A percentile compares a stretch with the other conserved stretches of the same genome.
phyloP scores from a whole-genome alignment of 1,140 invertebrate genomes.

The Drosophila virilis region DNA sequence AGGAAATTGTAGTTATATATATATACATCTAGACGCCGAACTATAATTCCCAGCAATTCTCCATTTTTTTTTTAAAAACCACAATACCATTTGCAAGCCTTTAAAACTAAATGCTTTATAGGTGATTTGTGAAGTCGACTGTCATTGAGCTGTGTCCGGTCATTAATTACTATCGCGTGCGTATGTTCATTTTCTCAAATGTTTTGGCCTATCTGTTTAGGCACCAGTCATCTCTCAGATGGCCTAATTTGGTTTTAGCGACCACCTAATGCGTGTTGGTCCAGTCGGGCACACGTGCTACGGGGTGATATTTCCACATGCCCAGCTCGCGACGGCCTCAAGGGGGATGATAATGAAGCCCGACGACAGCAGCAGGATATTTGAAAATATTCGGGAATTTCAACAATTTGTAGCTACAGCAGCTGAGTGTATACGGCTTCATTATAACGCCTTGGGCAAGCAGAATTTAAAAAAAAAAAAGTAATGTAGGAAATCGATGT shows the following conservation, averaged over 20 bases:
- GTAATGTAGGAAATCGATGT: not conserved
- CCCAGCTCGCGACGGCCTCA: not conserved
- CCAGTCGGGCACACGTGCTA: slow-evolving; percentile 36
- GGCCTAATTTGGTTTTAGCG: slow-evolving; percentile 35
- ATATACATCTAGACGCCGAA: no score
- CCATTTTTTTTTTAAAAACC: no score
- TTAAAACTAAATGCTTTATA: slow-evolving; percentile 9
- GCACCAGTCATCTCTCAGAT: slow-evolving; percentile 28
- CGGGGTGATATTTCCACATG: slow-evolving; percentile 29
- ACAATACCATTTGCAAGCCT: not conserved
- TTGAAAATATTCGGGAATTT: slow-evolving; percentile 3
- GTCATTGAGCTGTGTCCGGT: slow-evolving; percentile 33
- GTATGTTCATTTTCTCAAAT: slow-evolving; percentile 35
- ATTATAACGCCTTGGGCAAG: not conserved
- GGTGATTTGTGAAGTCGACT: slow-evolving; percentile 37
- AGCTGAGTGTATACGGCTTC: slow-evolving; percentile 7
- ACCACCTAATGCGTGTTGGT: slow-evolving; percentile 36
- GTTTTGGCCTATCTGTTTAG: slow-evolving; percentile 19
- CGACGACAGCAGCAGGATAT: not conserved
- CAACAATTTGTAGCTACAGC: not conserved
- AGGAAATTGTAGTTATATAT: no score
- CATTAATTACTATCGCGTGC: slow-evolving; percentile 51
- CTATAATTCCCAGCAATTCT: no score
- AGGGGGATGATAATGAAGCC: slow-evolving; percentile 30
- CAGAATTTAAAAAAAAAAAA: not conserved